Conservation (phyloP, 1,140 invertebrate genomes). For the Leptinotarsa defecta region DNA sequence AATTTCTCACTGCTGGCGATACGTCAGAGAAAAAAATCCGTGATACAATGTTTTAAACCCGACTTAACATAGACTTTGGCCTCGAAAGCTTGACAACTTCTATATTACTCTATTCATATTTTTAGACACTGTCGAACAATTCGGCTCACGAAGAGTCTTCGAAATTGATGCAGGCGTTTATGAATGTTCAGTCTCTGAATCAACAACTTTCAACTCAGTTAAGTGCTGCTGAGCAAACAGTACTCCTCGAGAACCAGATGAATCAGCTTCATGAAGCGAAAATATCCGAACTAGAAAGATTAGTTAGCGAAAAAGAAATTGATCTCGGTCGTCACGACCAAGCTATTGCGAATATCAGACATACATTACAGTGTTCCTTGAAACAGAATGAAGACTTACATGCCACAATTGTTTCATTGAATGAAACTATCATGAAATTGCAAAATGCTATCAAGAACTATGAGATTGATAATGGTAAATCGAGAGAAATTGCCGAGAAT, state of each 20-base stretch:
- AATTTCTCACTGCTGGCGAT: too few species aligned
- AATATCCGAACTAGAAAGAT: conserved; percentile 41
- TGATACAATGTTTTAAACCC: too few species aligned
- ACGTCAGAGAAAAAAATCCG: too few species aligned
- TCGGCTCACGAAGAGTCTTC: conserved; percentile 40
- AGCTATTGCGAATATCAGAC: conserved; percentile 39
- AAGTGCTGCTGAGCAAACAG: conserved; percentile 40
- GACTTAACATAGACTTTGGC: too few species aligned
- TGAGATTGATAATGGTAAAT: conserved; percentile 33
- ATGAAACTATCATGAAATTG: conserved; percentile 36
- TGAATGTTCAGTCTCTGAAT: conserved; percentile 41
- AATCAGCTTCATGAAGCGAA: conserved; percentile 43
- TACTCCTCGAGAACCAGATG: conserved; percentile 41
- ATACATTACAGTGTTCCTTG: conserved; percentile 37
- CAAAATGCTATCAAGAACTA: conserved; percentile 35
- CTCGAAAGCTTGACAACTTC: too few species aligned
- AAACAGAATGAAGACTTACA: conserved; percentile 43
- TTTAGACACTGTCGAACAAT: conserved; percentile 44
- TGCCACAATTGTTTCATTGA: conserved; percentile 37
- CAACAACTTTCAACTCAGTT: conserved; percentile 39
- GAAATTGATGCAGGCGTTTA: conserved; percentile 38
- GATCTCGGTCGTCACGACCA: conserved; percentile 39
- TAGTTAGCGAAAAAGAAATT: conserved; percentile 40
- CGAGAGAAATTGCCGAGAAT: conserved; percentile 22
- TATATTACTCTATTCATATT: background rate